A percentile compares a stretch with the other conserved stretches of the same genome.
Conservation (phyloP, 1,140 invertebrate species). For the Drosophila melanogaster region Release_6_plus_ISO1_MT NT_033777.3:23517001-23517500, state of each 20-base stretch:
- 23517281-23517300: slow-evolving; percentile 54
- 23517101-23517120: slow-evolving; percentile 35
- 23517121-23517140: slow-evolving; percentile 39
- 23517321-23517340: slow-evolving; percentile 42
- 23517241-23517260: slow-evolving; percentile 76
- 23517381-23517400: slow-evolving; percentile 13
- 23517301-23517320: slow-evolving; percentile 39
- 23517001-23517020: slow-evolving; percentile 1
- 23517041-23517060: slow-evolving; percentile 4
- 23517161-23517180: slow-evolving; percentile 23
- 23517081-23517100: slow-evolving; percentile 45
- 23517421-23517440: slow-evolving; percentile 56
- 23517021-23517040: neutral
- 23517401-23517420: slow-evolving; percentile 8
- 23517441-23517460: slow-evolving; percentile 15
- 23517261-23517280: slow-evolving; percentile 65
- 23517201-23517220: slow-evolving; percentile 38
- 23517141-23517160: slow-evolving; percentile 25
- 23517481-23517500: slow-evolving; percentile 53
- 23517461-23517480: slow-evolving; percentile 44
- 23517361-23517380: slow-evolving; percentile 57
- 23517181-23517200: slow-evolving; percentile 10
- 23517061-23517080: slow-evolving; percentile 27
- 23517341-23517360: slow-evolving; percentile 32
- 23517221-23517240: slow-evolving; percentile 32